Base-by-base conservation (phyloP, 2,113 vertebrate species). In the Todiramphus chloris region DNA sequence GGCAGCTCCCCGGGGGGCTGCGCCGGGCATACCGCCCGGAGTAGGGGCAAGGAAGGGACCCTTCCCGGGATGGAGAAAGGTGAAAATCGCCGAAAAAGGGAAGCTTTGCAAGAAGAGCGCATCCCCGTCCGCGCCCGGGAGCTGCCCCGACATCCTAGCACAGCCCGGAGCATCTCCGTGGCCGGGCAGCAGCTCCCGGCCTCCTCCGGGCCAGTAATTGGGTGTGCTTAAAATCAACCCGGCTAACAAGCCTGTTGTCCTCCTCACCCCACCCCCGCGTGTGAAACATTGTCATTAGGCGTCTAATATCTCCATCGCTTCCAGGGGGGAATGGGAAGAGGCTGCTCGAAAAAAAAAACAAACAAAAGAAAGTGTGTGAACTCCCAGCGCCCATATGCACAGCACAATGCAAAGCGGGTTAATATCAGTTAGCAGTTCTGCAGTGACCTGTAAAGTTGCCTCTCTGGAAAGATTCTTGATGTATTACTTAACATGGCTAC, bases 251-350 rank as follows among this genome's bases (percentile, higher is more conserved):
- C 62, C 77, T 41, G 58, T 64, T 94, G 96, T 95, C 90, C 95
- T 96, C 90, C 37, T 92, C 95, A 90, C 92, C 93, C 94, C 90
- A 92, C 92, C 96, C 95, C 96, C 92, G 89, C 96, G 95, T 97
- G 96, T 95, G 89, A 96, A 97, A 93, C 94, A 91, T 91, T 94
- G 90, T 96, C 95, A 96, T 95, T 96, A 95, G 96, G 94, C 92
- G 87, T 95, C 95, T 94, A 94, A 96, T 97, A 96, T 97, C 96
- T 46, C 93, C 94, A 9, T 77, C 64, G 72, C 94, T 93, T 94
- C 87, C 90, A 91, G 94, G 91, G 86, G 77, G 33, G 94, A 95
- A 90, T 21, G 90, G 89, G 89, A 93, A 92, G 94, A 93, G 87
- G 93, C 78, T 95, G 82, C 90, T 94, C 67, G 85, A 56, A 56